Base-by-base conservation (phyloP, 2,888 invertebrate species). In the Orgyia antiqua region DNA sequence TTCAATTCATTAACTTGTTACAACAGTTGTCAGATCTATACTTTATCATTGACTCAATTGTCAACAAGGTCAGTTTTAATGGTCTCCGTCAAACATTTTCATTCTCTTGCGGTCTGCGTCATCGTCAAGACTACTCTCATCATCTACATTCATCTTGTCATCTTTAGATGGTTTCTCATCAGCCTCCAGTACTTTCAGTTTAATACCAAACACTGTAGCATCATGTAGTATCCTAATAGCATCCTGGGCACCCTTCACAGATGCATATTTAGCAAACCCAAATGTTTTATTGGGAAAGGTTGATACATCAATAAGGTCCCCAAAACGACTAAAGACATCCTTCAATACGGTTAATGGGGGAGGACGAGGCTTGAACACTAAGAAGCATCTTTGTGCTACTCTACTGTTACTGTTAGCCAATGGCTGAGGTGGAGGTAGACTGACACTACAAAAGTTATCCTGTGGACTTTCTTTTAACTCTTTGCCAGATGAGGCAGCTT, bases 181-280 rank as follows among this genome's bases (percentile, higher is more conserved):
- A 1, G 97, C 97, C 71, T 94, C 93, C 71, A 97, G 87, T 1
- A 98, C 97, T 78, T 96, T 95, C 29, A 97, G 75, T 42, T 92
- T 88, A 10, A 93, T 89, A 4, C 96, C 96, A 63, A 92, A 92
- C 29, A 97, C 88, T 58, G 93, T 93, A 31, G 94, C 93, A 2
- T 95, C 96, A 69, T 98, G 94, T 18, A 98, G 72, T 5, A 67
- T 68, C 25, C 38, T 63, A 29, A 94, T 93, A 2, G 95, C 95
- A 45, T 91, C 89, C 43, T 90, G 89, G 0, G 97, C 97, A 40
- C 94, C 91, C 27, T 90, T 91, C 31, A 88, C 88, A 19, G 89
- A 90, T 3, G 95, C 93, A 83, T 93, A 98, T 68, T 95, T 96
- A 1, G 93, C 97, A 79, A 96, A 98, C 0, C 97, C 97, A 82